phyloP scores from a whole-genome alignment of 2,888 invertebrate genomes.

The Eucera pruinosa region DNA sequence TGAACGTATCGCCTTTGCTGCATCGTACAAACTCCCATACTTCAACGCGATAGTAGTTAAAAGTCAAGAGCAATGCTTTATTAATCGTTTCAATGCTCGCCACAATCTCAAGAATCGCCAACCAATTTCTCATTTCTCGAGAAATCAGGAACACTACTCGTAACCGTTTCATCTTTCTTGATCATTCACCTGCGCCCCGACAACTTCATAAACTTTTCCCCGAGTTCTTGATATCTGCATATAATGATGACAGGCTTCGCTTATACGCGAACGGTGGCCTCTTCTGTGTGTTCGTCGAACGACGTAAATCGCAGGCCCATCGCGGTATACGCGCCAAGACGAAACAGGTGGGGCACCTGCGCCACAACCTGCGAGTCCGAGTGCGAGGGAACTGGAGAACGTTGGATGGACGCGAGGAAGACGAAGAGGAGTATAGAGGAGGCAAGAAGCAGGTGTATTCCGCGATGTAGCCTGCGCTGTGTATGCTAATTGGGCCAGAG shows the following conservation, averaged over 20 bases:
- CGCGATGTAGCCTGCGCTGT: conserved; percentile 79
- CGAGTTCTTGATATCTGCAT: conserved; percentile 51
- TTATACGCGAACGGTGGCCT: conserved; percentile 51
- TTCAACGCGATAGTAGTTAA: too few species aligned
- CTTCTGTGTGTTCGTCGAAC: conserved; percentile 55
- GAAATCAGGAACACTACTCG: too few species aligned
- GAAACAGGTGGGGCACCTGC: conserved; percentile 84
- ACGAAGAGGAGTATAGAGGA: conserved; percentile 33
- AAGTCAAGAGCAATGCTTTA: too few species aligned
- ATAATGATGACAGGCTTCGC: conserved; percentile 58
- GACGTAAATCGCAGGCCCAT: conserved; percentile 69
- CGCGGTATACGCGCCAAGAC: conserved; percentile 60
- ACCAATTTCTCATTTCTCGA: too few species aligned
- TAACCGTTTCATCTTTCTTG: neutral
- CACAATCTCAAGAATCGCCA: too few species aligned
- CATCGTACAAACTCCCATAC: too few species aligned
- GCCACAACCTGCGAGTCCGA: conserved; percentile 67
- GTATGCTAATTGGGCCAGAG: conserved; percentile 83
- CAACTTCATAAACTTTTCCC: conserved; percentile 57
- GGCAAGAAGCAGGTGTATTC: conserved; percentile 78
- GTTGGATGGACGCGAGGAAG: conserved; percentile 2
- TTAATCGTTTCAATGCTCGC: too few species aligned
- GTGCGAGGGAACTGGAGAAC: conserved; percentile 21
- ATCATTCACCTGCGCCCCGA: conserved; percentile 48
- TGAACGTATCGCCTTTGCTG: too few species aligned